Conservation (phyloP, 2,113 vertebrate species). For the Haemorhous mexicanus region DNA sequence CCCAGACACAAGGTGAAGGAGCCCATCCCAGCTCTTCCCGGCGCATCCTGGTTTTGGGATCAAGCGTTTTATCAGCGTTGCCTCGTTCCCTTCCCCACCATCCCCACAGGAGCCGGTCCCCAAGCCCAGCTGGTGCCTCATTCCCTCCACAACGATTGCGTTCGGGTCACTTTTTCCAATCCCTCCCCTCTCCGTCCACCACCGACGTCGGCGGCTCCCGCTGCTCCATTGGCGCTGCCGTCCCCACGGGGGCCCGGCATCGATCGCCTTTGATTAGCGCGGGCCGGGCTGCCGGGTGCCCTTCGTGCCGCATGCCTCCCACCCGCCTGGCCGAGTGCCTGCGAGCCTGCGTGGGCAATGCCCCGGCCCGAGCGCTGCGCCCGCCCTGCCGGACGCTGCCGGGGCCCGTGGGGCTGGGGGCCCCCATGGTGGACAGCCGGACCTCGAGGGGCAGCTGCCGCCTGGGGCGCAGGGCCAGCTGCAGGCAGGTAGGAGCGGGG, state of each 20-base stretch:
- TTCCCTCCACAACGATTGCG: neutral
- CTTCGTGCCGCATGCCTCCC: constrained; percentile 41
- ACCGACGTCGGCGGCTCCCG: neutral
- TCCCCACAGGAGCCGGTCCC: rapidly evolving
- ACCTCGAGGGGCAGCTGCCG: constrained; percentile 7
- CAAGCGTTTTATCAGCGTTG: rapidly evolving
- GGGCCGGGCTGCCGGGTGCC: neutral
- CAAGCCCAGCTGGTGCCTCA: neutral
- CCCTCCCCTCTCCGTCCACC: neutral
- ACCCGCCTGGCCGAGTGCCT: neutral
- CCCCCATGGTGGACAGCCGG: constrained; percentile 1
- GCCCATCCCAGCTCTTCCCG: neutral
- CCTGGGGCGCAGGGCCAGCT: constrained; percentile 19
- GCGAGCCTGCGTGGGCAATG: constrained; percentile 5
- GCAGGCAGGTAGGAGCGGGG: constrained; percentile 50
- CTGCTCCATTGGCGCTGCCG: constrained; percentile 19
- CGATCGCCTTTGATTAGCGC: constrained; percentile 59
- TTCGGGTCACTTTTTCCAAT: constrained; percentile 63
- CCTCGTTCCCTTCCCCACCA: neutral
- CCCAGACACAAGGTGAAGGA: neutral
- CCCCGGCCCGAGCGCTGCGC: neutral
- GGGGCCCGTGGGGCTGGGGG: neutral
- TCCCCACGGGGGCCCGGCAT: constrained; percentile 39
- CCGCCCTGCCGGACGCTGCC: neutral
- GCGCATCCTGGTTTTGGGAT: neutral